Percentiles rank a stretch among this genome's conserved stretches.
Evolutionary conservation across 2,113 vertebrate genomes (phyloP).

Genomic region (Melanerpes aurifrons): DNA sequence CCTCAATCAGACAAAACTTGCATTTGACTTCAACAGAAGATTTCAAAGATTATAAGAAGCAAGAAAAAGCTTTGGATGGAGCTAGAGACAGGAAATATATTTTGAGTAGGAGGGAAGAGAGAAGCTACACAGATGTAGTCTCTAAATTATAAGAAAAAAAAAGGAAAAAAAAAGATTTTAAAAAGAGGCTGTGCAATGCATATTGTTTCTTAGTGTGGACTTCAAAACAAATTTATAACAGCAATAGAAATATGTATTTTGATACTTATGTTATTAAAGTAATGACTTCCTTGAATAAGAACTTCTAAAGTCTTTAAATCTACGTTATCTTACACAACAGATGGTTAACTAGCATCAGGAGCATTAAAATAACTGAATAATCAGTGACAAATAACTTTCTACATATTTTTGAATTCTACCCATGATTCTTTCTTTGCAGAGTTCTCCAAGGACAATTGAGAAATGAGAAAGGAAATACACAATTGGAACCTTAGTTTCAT

Average conservation of each 20-base stretch:
- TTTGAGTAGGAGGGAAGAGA: background rate
- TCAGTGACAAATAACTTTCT: background rate
- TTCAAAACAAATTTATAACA: background rate
- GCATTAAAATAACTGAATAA: background rate
- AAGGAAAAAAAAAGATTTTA: accelerated
- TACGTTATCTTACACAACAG: background rate
- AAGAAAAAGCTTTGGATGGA: background rate
- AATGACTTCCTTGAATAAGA: background rate
- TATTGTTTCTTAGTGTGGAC: background rate
- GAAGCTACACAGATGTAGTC: background rate
- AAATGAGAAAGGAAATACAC: background rate
- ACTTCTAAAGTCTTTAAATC: background rate
- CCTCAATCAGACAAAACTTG: background rate
- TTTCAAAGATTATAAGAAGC: background rate
- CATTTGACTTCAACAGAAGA: background rate
- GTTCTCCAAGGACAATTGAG: background rate
- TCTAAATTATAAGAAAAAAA: background rate
- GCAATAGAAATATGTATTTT: background rate
- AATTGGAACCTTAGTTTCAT: background rate
- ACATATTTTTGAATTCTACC: background rate
- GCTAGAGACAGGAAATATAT: background rate
- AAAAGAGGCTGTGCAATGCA: accelerated
- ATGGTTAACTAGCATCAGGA: background rate
- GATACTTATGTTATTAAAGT: background rate
- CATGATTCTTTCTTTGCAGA: background rate